Evolutionary conservation across 2,888 invertebrate genomes (phyloP).

Genomic region (Anagyrus pseudococci): DNA sequence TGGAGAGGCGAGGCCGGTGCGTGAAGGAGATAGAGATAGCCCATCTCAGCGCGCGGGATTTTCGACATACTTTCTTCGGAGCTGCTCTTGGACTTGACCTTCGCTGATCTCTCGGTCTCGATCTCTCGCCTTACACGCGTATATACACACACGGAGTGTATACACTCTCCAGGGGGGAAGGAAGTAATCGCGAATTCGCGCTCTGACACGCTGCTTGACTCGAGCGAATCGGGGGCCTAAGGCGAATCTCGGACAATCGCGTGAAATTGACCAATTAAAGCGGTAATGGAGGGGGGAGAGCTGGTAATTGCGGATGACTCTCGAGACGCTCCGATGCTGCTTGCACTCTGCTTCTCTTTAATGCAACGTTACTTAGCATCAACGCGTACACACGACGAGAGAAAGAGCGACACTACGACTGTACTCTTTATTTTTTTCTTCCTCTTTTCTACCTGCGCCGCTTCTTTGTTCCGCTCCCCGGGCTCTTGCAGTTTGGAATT

Average conservation of each 20-base stretch:
- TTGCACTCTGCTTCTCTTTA: not conserved
- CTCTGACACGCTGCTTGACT: too few species aligned
- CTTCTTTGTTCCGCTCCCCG: not conserved
- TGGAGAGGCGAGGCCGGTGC: too few species aligned
- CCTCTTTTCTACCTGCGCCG: not conserved
- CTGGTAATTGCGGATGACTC: not conserved
- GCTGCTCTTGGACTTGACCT: conserved; percentile 54
- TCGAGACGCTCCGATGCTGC: not conserved
- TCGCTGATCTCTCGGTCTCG: conserved; percentile 33
- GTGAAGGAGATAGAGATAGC: too few species aligned
- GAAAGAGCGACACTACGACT: conserved; percentile 12
- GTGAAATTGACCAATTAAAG: conserved; percentile 32
- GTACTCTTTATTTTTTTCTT: not conserved
- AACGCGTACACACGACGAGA: not conserved
- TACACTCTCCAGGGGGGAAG: not conserved
- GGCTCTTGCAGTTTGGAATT: not conserved
- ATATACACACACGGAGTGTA: not conserved
- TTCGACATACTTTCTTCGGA: conserved; percentile 60
- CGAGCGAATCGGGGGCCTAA: conserved; percentile 2
- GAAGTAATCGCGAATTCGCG: too few species aligned
- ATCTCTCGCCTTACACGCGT: not conserved
- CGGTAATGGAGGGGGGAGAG: conserved; percentile 24
- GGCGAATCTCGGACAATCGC: conserved; percentile 24
- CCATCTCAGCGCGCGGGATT: conserved; percentile 52
- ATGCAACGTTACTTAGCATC: conserved; percentile 11